Base-by-base conservation (phyloP, 2,113 vertebrate species). In the Camelus dromedarius region DNA sequence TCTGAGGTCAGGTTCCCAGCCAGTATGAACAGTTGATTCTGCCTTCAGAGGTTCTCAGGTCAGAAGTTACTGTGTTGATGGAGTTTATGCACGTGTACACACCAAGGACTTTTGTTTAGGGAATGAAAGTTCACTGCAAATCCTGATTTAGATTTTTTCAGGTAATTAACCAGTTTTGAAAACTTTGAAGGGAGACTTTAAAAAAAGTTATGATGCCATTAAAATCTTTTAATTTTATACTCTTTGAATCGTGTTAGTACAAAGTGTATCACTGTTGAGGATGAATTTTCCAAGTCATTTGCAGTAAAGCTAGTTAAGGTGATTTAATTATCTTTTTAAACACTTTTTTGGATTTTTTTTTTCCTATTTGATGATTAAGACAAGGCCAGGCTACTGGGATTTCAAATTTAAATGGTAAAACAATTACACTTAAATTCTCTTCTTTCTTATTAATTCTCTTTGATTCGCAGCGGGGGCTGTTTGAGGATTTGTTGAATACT, bases 231-330 rank as follows among this genome's bases (percentile, higher is more conserved):
- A 42, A 46, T 76, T 69, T 38, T 35, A 16, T 5, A 22, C 48
- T n/a, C 8, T 56, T 66, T 52, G 38, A 89, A 19, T 35, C 54
- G 9, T 64, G 0, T 70, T 94, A 26, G 13, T 67, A 0, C 67
- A 42, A 89, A 75, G 14, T 30, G 0, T 82, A n/a, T 94, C 5
- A 16, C 46, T 81, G 1, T 54, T 48, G n/a, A 50, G 58, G 35
- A 46, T 66, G 50, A 79, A 16, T 52, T 89, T 1, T 93, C 6
- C 8, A 56, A 50, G 67, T 83, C 28, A 12, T 79, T 92, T 90
- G 93, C 58, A 19, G 79, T 72, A 79, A 60, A 95, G 22, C 79
- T 85, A 20, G 28, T 73, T 96, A 35, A 83, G 90, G 50, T 67
- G 20, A 48, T 80, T 80, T 73, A 22, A 42, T 82, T 35, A 35